Evolutionary conservation across 2,797 vertebrate species (phyloP).

Genomic region (Falco concolor): DNA sequence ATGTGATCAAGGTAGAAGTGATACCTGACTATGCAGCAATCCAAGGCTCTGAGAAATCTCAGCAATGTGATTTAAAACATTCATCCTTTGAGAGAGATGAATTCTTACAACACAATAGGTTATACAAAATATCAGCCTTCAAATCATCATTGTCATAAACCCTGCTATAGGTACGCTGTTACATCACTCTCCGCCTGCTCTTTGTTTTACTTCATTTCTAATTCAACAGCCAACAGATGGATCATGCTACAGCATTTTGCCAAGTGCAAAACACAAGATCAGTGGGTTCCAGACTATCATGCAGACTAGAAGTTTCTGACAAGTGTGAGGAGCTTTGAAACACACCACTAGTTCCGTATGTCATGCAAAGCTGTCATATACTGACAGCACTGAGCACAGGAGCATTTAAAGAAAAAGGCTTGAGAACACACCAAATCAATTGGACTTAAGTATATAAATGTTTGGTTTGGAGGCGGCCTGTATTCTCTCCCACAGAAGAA

Average conservation of each 20-base stretch:
- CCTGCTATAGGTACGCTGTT: not conserved
- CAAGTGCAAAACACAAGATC: not conserved
- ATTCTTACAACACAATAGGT: not conserved
- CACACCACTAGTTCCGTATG: not conserved
- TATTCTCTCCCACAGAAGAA: not conserved
- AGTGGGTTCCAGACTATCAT: not conserved
- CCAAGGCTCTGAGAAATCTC: not conserved
- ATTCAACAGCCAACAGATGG: conserved; percentile 45
- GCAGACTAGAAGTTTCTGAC: not conserved
- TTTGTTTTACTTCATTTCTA: not conserved
- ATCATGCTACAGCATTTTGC: fast-evolving
- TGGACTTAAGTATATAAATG: not conserved
- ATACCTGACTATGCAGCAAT: not conserved
- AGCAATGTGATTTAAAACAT: not conserved
- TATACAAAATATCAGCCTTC: not conserved
- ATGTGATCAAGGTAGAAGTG: not conserved
- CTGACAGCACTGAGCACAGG: fast-evolving
- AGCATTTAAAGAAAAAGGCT: not conserved
- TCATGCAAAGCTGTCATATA: not conserved
- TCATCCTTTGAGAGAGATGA: not conserved
- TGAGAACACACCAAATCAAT: not conserved
- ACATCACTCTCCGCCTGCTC: fast-evolving
- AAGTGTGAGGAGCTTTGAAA: conserved; percentile 35
- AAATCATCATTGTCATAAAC: not conserved
- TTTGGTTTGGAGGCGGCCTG: not conserved